Conservation (phyloP, 1,140 invertebrate species). For the Leptopilina clavipes region DNA sequence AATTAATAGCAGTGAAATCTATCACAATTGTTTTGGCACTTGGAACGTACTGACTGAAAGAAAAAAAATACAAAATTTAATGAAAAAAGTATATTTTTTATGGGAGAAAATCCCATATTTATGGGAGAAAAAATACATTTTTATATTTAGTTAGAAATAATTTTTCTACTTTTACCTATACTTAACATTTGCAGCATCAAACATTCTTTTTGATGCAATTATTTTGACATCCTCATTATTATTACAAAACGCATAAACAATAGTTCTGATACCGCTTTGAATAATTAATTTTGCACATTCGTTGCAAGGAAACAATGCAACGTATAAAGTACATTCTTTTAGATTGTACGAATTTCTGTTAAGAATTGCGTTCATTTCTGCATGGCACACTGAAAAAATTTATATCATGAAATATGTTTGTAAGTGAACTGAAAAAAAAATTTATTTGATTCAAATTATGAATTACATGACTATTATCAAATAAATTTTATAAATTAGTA, state of each 20-base stretch:
- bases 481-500: too few species aligned
- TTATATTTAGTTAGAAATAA: neutral
- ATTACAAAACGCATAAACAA: conserved; percentile 90
- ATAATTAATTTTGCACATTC: conserved; percentile 98
- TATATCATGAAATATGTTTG: neutral
- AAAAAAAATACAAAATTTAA: conserved; percentile 38
- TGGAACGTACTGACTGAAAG: conserved; percentile 81
- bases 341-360: conserved; percentile 90
- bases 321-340: conserved; percentile 89
- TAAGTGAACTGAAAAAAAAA: neutral
- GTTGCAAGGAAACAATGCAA: conserved; percentile 94
- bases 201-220: conserved; percentile 86
- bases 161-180: conserved; percentile 73
- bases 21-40: conserved; percentile 80
- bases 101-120: too few species aligned
- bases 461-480: too few species aligned
- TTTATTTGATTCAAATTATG: neutral
- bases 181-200: conserved; percentile 83
- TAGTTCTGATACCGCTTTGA: conserved; percentile 90
- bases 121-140: too few species aligned
- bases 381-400: conserved; percentile 90
- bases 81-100: too few species aligned
- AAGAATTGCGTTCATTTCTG: conserved; percentile 96
- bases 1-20: conserved; percentile 79
- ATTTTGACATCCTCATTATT: conserved; percentile 81